These are phyloP conservation scores for Agriopis leucophaearia DNA, from an alignment of 2,888 invertebrate species.

Conservation along the genomic window DNA sequence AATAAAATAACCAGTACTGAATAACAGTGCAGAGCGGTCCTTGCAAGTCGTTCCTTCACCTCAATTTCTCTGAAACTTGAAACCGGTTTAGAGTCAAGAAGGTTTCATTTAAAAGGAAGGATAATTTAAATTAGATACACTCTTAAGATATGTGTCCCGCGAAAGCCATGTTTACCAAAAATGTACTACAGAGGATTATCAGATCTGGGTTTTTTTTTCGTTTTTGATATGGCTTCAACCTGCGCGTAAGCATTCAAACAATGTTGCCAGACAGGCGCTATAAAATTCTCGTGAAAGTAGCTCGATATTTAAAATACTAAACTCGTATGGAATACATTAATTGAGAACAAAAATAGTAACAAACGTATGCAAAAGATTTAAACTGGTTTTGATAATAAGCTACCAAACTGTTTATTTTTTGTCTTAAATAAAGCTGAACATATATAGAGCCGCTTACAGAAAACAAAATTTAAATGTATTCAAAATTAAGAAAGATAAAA, in stretches of 20 bases:
- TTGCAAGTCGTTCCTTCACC: slow-evolving; percentile 15
- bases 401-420: too few species aligned
- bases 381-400: not conserved
- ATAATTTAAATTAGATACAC: slow-evolving; percentile 44
- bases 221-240: slow-evolving; percentile 71
- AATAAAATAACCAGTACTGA: slow-evolving; percentile 24
- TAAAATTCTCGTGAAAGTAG: slow-evolving; percentile 3
- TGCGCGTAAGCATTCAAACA: slow-evolving; percentile 8
- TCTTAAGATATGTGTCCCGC: slow-evolving; percentile 41
- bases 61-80: slow-evolving; percentile 22
- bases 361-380: not conserved
- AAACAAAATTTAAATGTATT: too few species aligned
- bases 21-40: slow-evolving; percentile 35
- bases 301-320: slow-evolving; percentile 1
- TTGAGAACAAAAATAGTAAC: not conserved
- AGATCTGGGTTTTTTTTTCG: slow-evolving; percentile 68
- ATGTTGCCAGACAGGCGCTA: slow-evolving; percentile 6
- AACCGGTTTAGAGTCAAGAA: slow-evolving; percentile 31
- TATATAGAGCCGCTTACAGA: too few species aligned
- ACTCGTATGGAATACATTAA: not conserved
- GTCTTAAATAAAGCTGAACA: too few species aligned
- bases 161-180: slow-evolving; percentile 51
- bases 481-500: too few species aligned
- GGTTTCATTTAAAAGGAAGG: too few species aligned
- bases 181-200: slow-evolving; percentile 57